Base-by-base conservation (phyloP, 2,113 vertebrate species). In the Nanorana parkeri region DNA sequence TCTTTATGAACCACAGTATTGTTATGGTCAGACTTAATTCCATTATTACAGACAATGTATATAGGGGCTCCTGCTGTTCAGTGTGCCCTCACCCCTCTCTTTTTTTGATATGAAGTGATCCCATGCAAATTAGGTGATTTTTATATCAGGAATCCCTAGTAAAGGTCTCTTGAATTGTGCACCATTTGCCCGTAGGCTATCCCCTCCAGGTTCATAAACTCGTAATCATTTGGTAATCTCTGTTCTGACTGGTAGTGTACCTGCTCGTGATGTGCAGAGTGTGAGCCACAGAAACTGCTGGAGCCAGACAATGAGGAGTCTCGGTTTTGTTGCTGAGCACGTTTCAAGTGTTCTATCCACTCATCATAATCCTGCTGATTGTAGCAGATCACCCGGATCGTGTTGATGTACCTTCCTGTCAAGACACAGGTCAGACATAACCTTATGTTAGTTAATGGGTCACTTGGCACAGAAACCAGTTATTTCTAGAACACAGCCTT, bases 301-400 rank as follows among this genome's bases (percentile, higher is more conserved):
- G 90, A 87, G 85, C 93, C 86, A 0, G 88, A 90, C 3, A 86
- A 88, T 20, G 86, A 87, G 19, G 88, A 85, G 28, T 84, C 86
- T 0, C 89, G 79, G 0, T 90, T 92, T 7, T 85, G 85, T 55
- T 68, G 82, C 84, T 87, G 87, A 8, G 91, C 73, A 0, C 87
- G 86, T 7, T 86, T 92, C 10, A 94, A 90, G 28, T 90, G 92
- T 52, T 92, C 89, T 29, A 94, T 72, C 94, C 93, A 94, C 66
- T 89, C 92, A 74, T 85, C 86, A 66, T 92, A 92, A 79, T 94
- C 93, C 0, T 85, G 85, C 0, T 92, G 91, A 83, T 84, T 93
- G 87, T 74, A 76, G 29, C 94, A 94, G n/a, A 77, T 81, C 86
- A 94, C 94, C 0, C 93, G 91, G 85, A 94, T 94, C 1, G 93